A percentile compares a stretch with the other conserved stretches of the same genome.
These are phyloP conservation scores for Pseudoatta argentina DNA, from an alignment of 1,140 invertebrate species.

Conservation along the genomic window DNA sequence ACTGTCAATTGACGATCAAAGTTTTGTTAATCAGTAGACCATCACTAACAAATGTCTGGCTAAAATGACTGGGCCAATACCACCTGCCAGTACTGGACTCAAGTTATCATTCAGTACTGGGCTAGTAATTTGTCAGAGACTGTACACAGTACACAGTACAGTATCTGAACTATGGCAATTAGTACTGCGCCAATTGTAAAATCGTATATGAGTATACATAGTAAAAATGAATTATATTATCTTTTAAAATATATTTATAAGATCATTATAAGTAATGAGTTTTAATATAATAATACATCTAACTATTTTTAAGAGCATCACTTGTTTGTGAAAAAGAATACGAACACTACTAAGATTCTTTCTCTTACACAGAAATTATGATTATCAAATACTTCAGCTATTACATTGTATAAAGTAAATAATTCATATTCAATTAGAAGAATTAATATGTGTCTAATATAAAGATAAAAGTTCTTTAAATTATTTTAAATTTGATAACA, in stretches of 20 bases:
- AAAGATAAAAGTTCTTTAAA: conserved; percentile 5
- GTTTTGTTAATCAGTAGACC: no score
- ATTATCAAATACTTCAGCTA: neutral
- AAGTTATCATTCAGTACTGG: no score
- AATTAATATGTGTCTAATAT: neutral
- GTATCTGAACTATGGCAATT: no score
- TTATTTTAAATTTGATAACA: conserved; percentile 34
- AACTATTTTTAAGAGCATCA: neutral
- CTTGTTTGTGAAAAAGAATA: neutral
- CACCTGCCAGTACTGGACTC: no score
- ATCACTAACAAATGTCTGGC: no score
- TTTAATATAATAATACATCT: conserved; percentile 5
- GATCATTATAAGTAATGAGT: neutral
- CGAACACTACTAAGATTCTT: neutral
- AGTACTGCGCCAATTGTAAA: no score
- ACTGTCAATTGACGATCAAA: no score
- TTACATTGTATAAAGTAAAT: conserved; percentile 9
- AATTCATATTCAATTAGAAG: conserved; percentile 22
- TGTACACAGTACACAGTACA: no score
- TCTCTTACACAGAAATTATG: neutral
- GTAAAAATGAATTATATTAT: no score
- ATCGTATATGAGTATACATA: no score
- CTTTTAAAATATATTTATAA: neutral
- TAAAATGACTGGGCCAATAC: no score
- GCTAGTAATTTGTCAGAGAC: no score